phyloP scores from a whole-genome alignment of 2,113 vertebrate species.

The Danionella cerebrum region DNA sequence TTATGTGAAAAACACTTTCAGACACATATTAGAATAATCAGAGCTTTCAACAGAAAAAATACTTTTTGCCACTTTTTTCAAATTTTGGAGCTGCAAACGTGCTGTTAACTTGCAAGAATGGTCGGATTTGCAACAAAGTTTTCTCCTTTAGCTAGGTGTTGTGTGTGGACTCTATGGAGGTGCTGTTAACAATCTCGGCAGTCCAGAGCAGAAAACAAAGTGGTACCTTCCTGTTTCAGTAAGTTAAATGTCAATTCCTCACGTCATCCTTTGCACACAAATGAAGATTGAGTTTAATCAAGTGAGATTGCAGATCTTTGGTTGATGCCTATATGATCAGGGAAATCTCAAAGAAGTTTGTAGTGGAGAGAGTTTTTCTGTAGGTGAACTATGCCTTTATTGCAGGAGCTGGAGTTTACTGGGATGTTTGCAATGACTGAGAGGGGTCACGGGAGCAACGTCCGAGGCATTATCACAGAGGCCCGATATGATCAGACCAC shows the following conservation, averaged over 20 bases:
- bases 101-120: too few relatives aligned
- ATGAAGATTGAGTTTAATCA: too few relatives aligned
- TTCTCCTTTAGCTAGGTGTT: constrained; percentile 54
- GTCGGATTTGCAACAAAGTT: too few relatives aligned
- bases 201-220: constrained; percentile 46
- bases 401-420: constrained; percentile 50
- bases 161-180: constrained; percentile 58
- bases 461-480: constrained; percentile 50
- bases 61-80: background rate
- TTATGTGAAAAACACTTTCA: too few relatives aligned
- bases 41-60: background rate
- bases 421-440: constrained; percentile 64
- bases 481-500: constrained; percentile 52
- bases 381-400: too few relatives aligned
- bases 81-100: background rate
- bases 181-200: constrained; percentile 51
- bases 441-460: constrained; percentile 55
- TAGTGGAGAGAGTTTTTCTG: too few relatives aligned
- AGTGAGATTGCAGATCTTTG: background rate
- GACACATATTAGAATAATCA: too few relatives aligned
- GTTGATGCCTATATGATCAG: background rate
- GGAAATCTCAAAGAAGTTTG: too few relatives aligned
- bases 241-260: background rate
- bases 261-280: background rate
- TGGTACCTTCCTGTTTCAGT: constrained; percentile 57